Percentiles rank a stretch among this genome's conserved stretches.
These are phyloP conservation scores for Otus sunia DNA, from an alignment of 2,113 vertebrate species.

Conservation along the genomic window DNA sequence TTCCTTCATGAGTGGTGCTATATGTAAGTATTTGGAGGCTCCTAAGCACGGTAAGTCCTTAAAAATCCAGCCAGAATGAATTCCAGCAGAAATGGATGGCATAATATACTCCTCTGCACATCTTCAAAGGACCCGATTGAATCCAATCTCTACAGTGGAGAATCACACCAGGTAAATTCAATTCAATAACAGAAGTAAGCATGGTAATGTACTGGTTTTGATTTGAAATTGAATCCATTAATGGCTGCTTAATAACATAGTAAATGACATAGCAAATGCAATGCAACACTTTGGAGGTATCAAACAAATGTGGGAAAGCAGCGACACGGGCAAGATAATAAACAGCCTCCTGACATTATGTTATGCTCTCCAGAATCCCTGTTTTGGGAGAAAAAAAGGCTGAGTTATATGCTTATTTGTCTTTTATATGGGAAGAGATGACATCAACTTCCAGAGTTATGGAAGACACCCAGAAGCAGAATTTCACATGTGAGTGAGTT, in stretches of 20 bases:
- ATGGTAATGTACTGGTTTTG: not conserved
- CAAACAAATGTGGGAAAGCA: not conserved
- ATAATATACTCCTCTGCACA: not conserved
- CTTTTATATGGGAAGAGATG: not conserved
- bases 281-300: not conserved
- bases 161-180: not conserved
- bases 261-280: not conserved
- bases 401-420: not conserved
- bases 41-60: not conserved
- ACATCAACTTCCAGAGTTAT: not conserved
- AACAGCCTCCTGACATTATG: not conserved
- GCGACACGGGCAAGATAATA: not conserved
- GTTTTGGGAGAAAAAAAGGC: not conserved
- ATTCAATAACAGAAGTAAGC: not conserved
- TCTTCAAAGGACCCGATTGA: not conserved
- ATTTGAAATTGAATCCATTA: not conserved
- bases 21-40: not conserved
- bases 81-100: not conserved
- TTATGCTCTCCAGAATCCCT: not conserved
- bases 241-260: not conserved
- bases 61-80: not conserved
- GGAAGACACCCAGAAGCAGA: not conserved
- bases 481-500: not conserved
- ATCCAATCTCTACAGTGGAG: not conserved
- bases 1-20: not conserved